Base-by-base conservation (phyloP, 1,140 invertebrate genomes). In the Seison nebaliae region DNA sequence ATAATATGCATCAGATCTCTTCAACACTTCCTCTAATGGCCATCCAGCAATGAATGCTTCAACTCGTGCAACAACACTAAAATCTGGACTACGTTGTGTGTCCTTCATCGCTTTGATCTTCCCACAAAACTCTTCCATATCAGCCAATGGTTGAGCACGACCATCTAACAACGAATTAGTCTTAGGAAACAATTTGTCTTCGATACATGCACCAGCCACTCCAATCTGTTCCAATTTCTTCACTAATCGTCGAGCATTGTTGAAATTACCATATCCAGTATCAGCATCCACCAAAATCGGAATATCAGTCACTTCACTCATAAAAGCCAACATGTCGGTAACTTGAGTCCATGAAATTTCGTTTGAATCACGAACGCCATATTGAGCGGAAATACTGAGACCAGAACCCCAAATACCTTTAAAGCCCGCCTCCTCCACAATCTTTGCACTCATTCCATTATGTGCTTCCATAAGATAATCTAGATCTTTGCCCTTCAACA, bases 311-410 rank as follows among this genome's bases (percentile, higher is more conserved):
- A 54, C 57, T 43, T 63, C 60, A 33, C 55, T 53, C 61, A 63
- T 63, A 45, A 57, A 63, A 38, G 62, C 61, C n/a, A 55, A 24
- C 4, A 62, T 51, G 26, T 63, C 61, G 4, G 60, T 45, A 16
- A 63, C 55, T 45, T 63, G 61, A 3, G 61, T 63, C 61, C 61
- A 63, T 3, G 59, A 62, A 4, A 59, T 59, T 42, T 63, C 61
- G 40, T 63, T 63, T 45, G 57, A 54, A 43, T 63, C 61, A 18
- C 61, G 43, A 1, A 63, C 52, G 2, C 59, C 58, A 21, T 59
- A 32, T 44, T 58, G 54, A 6, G 61, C 59, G 9, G 59, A 60
- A 19, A 62, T 57, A 4, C 55, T 54, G 18, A 63, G 44, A 14
- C 61, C 61, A 47, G 58, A 61, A 1, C 50, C 61, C 61, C 61